phyloP scores from a whole-genome alignment of 64 coral and sea anemone species.

The Orbicella faveolata region DNA sequence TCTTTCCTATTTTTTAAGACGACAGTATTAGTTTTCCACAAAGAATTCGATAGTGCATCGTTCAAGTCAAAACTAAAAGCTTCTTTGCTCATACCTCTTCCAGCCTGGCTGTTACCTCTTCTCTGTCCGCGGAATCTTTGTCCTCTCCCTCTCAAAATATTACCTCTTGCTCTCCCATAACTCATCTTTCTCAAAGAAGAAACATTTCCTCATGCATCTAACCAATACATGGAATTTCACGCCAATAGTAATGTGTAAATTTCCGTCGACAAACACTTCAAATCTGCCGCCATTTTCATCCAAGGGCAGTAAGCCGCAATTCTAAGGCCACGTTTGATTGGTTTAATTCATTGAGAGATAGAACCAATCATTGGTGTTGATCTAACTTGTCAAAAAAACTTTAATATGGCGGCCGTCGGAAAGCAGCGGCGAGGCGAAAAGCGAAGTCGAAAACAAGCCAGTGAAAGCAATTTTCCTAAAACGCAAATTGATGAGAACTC shows the following conservation, averaged over 20 bases:
- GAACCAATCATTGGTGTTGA: not conserved
- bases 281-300: conserved; percentile 28
- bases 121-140: conserved; percentile 21
- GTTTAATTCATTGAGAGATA: not conserved
- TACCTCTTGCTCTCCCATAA: conserved; percentile 37
- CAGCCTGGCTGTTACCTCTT: not conserved
- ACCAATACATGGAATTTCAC: not conserved
- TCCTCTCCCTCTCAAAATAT: conserved; percentile 31
- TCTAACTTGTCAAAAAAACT: not conserved
- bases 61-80: no score
- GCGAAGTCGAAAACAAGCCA: not conserved
- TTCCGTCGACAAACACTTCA: not conserved
- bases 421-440: not conserved
- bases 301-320: not conserved
- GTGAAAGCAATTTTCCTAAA: not conserved
- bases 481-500: conserved; percentile 49
- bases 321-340: conserved; percentile 11
- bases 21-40: no score
- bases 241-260: not conserved
- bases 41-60: no score
- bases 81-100: conserved; percentile 22
- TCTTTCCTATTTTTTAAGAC: no score
- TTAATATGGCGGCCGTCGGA: conserved; percentile 8
- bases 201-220: not conserved
- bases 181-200: conserved; percentile 8